Evolutionary conservation across 2,888 invertebrate genomes (phyloP).

Genomic region (Acanthococcus lagerstroemiae): DNA sequence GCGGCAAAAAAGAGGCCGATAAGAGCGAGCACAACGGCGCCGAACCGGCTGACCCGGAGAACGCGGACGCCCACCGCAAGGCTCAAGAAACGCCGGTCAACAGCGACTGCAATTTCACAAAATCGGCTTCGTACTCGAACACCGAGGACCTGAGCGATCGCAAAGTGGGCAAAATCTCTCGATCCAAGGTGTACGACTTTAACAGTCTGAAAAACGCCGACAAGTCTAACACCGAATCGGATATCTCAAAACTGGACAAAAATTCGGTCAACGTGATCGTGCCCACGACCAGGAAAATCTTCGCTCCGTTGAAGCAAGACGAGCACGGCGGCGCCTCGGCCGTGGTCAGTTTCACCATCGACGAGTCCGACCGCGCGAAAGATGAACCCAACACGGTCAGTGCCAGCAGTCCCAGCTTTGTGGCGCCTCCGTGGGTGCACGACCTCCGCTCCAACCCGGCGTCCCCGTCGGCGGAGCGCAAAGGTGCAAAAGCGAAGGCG

Average conservation of each 20-base stretch:
- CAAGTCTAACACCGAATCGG: not conserved
- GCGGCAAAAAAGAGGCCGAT: slow-evolving; percentile 14
- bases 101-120: not conserved
- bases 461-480: slow-evolving; percentile 36
- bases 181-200: slow-evolving; percentile 23
- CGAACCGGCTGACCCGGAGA: not conserved
- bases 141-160: not conserved
- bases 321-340: slow-evolving; percentile 48
- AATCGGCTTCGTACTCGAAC: slow-evolving; percentile 14
- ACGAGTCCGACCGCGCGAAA: slow-evolving; percentile 39
- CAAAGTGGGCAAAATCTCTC: slow-evolving; percentile 10
- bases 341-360: slow-evolving; percentile 46
- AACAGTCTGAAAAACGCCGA: not conserved
- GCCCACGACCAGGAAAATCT: slow-evolving; percentile 69
- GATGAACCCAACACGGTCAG: not conserved
- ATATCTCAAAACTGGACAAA: not conserved
- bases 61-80: not conserved
- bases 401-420: not conserved
- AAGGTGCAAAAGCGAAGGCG: slow-evolving; percentile 30
- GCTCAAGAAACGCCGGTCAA: too few species aligned
- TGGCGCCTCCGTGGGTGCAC: slow-evolving; percentile 1
- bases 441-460: slow-evolving; percentile 36
- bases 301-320: slow-evolving; percentile 57
- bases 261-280: slow-evolving; percentile 57
- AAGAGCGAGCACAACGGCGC: not conserved